Conservation (phyloP, 2,888 invertebrate genomes). For the Aquatica leii region DNA sequence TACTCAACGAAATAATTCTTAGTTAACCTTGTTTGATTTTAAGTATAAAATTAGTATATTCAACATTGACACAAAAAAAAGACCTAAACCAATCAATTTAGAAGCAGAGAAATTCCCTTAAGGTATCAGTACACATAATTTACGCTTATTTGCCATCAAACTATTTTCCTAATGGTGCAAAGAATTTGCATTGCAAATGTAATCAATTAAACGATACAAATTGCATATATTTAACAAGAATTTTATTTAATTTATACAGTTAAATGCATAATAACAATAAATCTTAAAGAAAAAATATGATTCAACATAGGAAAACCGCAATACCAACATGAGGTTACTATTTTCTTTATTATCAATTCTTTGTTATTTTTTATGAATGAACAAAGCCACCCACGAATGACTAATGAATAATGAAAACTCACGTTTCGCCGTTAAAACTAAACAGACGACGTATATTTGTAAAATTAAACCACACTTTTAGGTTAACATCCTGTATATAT, state of each 20-base stretch:
- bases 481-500: conserved; percentile 21
- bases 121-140: conserved; percentile 3
- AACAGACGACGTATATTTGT: conserved; percentile 6
- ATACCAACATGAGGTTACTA: conserved; percentile 14
- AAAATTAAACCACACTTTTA: conserved; percentile 19
- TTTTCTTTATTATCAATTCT: conserved; percentile 16
- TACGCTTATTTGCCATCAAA: conserved; percentile 1
- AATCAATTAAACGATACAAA: conserved; percentile 27
- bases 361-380: conserved; percentile 29
- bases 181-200: conserved; percentile 30
- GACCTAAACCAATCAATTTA: conserved; percentile 1
- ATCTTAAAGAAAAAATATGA: conserved; percentile 13
- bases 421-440: background rate
- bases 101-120: background rate
- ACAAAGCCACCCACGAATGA: conserved; percentile 33
- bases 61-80: background rate
- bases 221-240: conserved; percentile 17
- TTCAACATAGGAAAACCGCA: conserved; percentile 10
- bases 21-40: no score
- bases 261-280: conserved; percentile 12
- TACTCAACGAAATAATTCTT: no score
- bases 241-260: conserved; percentile 11
- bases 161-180: conserved; percentile 17
- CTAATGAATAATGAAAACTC: conserved; percentile 18
- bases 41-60: no score